These are phyloP conservation scores for Drosophila flavopinicola DNA, from an alignment of 2,888 invertebrate genomes.

Conservation along the genomic window DNA sequence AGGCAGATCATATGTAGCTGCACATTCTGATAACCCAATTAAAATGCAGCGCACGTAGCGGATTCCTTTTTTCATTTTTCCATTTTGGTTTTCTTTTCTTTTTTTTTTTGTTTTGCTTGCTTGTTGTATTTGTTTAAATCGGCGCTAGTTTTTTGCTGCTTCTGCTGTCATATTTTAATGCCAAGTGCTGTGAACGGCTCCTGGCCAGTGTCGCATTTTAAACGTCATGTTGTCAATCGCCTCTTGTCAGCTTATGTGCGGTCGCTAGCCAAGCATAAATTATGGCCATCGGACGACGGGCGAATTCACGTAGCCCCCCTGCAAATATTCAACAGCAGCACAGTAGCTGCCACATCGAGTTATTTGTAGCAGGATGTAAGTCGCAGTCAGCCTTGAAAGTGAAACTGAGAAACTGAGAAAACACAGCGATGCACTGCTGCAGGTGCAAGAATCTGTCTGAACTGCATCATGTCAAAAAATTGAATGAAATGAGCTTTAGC, in stretches of 20 bases:
- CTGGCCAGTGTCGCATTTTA: constrained; percentile 64
- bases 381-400: constrained; percentile 53
- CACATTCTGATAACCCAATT: constrained; percentile 48
- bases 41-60: constrained; percentile 57
- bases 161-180: constrained; percentile 70
- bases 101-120: background rate
- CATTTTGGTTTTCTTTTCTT: background rate
- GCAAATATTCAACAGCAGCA: constrained; percentile 40
- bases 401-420: constrained; percentile 45
- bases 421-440: constrained; percentile 2
- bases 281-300: constrained; percentile 27
- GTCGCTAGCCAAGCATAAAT: constrained; percentile 64
- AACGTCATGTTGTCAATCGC: constrained; percentile 76
- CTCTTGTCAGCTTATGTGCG: constrained; percentile 61
- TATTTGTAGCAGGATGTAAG: constrained; percentile 67
- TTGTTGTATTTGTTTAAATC: constrained; percentile 42
- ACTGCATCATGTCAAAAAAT: background rate
- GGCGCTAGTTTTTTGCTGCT: constrained; percentile 60
- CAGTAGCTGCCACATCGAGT: constrained; percentile 40
- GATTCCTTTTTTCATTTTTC: constrained; percentile 27
- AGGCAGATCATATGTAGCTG: constrained; percentile 21
- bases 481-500: background rate
- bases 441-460: background rate
- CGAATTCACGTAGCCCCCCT: constrained; percentile 22
- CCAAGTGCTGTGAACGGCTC: constrained; percentile 45